Base-by-base conservation (phyloP, 2,113 vertebrate species). In the Vidua macroura region DNA sequence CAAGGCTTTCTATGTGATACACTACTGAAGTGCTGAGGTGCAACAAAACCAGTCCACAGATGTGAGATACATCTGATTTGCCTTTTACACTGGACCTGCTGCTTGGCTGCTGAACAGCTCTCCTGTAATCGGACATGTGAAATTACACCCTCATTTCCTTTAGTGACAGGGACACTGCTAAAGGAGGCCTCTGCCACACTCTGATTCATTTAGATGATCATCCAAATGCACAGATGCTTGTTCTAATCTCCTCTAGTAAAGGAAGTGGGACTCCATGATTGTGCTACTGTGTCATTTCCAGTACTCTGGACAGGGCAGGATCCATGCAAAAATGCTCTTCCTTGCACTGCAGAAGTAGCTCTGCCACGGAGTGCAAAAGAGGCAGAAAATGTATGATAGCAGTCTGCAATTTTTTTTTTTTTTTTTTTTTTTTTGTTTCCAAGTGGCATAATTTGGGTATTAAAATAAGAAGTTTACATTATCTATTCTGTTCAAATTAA, bases 91-190 rank as follows among this genome's bases (percentile, higher is more conserved):
- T 75, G 79, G 69, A 78, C 30, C 44, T 78, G 69, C 39, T 75
- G 30, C 53, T 74, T 81, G 86, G 76, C 89, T 84, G 86, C 80
- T 78, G 15, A 75, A 21, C 35, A 78, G 52, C 72, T 52, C 64
- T 93, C 33, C 86, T 96, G 73, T 55, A 86, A 77, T 86, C 31
- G 1, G 66, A 68, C 3, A 16, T 55, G 9, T 0, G 20, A 85
- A 95, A 95, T 93, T n/a, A 56, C 56, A 39, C 30, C 33, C 81
- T 92, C 44, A 37, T 94, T 92, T 91, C 78, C 87, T 91, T 72
- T 21, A 60, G 74, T 44, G 62, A 64, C 70, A 75, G 81, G 73
- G 52, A 84, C 44, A 20, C 59, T 78, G 74, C 84, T 86, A 18
- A 56, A 91, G 86, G 92, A 92, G 68, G 49, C 59, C 74, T 91